Evolutionary conservation across 2,888 invertebrate species (phyloP).

Genomic region (Strigamia transsilvanica): DNA sequence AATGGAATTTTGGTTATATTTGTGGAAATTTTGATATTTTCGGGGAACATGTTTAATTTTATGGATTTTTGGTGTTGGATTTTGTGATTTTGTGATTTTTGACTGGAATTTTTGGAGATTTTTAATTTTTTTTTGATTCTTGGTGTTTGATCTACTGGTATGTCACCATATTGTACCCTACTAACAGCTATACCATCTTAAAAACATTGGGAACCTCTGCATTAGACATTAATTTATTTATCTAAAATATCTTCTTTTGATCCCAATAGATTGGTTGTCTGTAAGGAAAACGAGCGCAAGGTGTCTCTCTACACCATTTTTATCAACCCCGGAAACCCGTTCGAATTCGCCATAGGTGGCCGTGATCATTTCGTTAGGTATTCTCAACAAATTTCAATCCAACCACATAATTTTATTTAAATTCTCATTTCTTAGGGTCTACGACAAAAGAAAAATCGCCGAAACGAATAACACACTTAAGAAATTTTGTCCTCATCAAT

Average conservation of each 20-base stretch:
- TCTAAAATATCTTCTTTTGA: slow-evolving; percentile 26
- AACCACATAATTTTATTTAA: neutral
- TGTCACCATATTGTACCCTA: no score
- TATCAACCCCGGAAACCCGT: slow-evolving; percentile 79
- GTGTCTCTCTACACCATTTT: slow-evolving; percentile 88
- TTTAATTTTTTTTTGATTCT: no score
- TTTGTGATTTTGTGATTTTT: no score
- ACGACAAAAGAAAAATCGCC: slow-evolving; percentile 62
- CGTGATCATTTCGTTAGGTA: slow-evolving; percentile 77
- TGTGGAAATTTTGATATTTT: no score
- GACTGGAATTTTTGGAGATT: no score
- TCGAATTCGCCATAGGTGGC: slow-evolving; percentile 85
- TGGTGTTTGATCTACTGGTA: no score
- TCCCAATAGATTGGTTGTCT: slow-evolving; percentile 54
- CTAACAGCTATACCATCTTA: no score
- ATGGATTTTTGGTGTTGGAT: no score
- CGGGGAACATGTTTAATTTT: no score
- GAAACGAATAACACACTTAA: slow-evolving; percentile 64
- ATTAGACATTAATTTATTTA: neutral
- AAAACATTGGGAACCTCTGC: no score
- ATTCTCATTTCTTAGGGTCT: slow-evolving; percentile 58
- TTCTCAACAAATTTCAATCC: neutral
- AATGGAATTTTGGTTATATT: no score
- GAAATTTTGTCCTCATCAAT: slow-evolving; percentile 72
- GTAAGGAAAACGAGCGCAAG: slow-evolving; percentile 68